Percentiles rank a stretch among this genome's conserved stretches.
Conservation (phyloP, 2,888 invertebrate species). For the Caenorhabditis imperialis region DNA sequence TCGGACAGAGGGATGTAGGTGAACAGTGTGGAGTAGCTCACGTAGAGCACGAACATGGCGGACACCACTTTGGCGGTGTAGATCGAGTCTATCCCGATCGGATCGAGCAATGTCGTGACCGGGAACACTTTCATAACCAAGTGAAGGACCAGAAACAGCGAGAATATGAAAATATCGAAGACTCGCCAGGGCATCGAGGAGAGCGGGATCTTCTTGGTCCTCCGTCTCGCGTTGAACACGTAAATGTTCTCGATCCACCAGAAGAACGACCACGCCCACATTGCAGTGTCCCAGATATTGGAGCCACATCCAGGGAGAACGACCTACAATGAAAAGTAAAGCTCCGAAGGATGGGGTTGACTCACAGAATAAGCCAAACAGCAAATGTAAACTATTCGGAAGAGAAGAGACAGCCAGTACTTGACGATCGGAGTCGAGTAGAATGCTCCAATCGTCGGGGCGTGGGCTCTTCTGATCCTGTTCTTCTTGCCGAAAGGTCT, state of each 20-base stretch:
- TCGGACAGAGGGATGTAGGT: slow-evolving; percentile 79
- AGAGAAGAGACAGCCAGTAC: slow-evolving; percentile 79
- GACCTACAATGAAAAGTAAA: slow-evolving; percentile 23
- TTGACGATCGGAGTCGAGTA: slow-evolving; percentile 80
- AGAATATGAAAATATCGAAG: slow-evolving; percentile 63
- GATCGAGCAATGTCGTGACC: slow-evolving; percentile 21
- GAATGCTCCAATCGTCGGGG: slow-evolving; percentile 74
- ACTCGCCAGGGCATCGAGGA: slow-evolving; percentile 65
- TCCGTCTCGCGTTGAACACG: slow-evolving; percentile 58
- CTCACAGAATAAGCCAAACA: slow-evolving; percentile 70
- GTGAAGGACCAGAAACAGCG: slow-evolving; percentile 62
- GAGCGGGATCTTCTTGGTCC: slow-evolving; percentile 57
- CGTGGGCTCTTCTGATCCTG: slow-evolving; percentile 54
- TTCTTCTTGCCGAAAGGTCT: slow-evolving; percentile 45
- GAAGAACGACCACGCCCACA: slow-evolving; percentile 78
- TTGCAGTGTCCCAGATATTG: slow-evolving; percentile 77
- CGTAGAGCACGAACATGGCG: slow-evolving; percentile 79
- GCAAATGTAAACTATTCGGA: slow-evolving; percentile 70
- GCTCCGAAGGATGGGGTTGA: background rate
- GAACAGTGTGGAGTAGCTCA: slow-evolving; percentile 80
- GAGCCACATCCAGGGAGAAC: slow-evolving; percentile 79
- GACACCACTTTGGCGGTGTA: slow-evolving; percentile 68
- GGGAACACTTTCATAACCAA: slow-evolving; percentile 63
- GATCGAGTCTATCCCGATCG: slow-evolving; percentile 48
- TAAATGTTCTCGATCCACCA: slow-evolving; percentile 71